These are phyloP conservation scores for Ammodramus savannarum DNA, from an alignment of 2,113 vertebrate species.

Conservation along the genomic window DNA sequence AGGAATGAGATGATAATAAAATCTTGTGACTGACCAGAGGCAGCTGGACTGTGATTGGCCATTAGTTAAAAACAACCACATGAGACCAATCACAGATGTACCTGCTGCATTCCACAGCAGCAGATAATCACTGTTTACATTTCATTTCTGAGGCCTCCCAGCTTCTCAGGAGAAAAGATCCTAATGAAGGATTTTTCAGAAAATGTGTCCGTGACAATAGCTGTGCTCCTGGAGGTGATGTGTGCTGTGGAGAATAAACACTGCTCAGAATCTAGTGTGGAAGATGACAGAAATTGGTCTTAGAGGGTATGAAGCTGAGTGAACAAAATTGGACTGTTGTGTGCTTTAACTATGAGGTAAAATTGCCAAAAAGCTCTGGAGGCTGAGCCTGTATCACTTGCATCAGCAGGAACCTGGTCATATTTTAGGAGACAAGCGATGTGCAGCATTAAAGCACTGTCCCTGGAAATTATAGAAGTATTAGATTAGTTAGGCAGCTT, in stretches of 20 bases:
- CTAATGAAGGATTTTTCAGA: no score
- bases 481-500: not conserved
- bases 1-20: no score
- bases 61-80: no score
- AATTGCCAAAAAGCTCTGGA: not conserved
- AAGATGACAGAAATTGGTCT: not conserved
- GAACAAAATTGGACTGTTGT: not conserved
- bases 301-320: not conserved
- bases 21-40: no score
- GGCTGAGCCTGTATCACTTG: not conserved
- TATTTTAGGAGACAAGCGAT: not conserved
- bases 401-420: not conserved
- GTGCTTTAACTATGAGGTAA: not conserved
- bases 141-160: no score
- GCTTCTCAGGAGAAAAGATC: no score
- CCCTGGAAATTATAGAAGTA: not conserved
- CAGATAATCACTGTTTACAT: no score
- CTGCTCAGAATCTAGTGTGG: not conserved
- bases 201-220: no score
- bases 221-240: not conserved
- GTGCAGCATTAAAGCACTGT: not conserved
- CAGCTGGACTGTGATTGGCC: no score
- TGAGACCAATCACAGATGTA: no score
- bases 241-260: not conserved
- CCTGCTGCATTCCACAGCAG: no score